Percentiles rank a stretch among this genome's conserved stretches.
Conservation (phyloP, 2,113 vertebrate species). For the Acanthisitta chloris region DNA sequence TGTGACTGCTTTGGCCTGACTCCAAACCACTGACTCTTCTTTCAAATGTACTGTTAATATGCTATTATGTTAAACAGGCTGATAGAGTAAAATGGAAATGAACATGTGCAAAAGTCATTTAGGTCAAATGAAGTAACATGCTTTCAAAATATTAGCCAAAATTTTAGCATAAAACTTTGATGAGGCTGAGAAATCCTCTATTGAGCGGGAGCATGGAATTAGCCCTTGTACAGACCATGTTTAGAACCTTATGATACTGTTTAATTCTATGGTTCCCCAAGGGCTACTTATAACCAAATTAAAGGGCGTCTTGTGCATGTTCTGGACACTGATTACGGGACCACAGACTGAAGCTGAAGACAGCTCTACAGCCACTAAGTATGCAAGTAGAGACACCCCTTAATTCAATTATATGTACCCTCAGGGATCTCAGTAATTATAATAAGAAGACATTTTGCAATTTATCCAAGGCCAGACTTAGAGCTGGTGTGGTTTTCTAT, state of each 20-base stretch:
- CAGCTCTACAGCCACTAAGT: slow-evolving; percentile 51
- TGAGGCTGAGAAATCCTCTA: slow-evolving; percentile 56
- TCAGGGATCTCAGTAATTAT: slow-evolving; percentile 37
- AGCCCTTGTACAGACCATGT: slow-evolving; percentile 12
- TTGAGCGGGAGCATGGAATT: neutral
- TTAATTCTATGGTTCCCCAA: slow-evolving; percentile 54
- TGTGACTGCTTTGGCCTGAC: slow-evolving; percentile 56
- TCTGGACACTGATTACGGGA: slow-evolving; percentile 56
- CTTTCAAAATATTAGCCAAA: slow-evolving; percentile 68
- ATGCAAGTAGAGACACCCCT: slow-evolving; percentile 53
- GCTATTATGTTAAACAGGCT: slow-evolving; percentile 65
- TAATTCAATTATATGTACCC: slow-evolving; percentile 59
- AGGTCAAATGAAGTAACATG: slow-evolving; percentile 64
- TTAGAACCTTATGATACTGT: slow-evolving; percentile 64
- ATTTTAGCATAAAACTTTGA: slow-evolving; percentile 67
- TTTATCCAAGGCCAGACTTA: slow-evolving; percentile 20
- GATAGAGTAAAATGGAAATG: slow-evolving; percentile 57
- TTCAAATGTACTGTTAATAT: slow-evolving; percentile 62
- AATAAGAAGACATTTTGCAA: slow-evolving; percentile 27
- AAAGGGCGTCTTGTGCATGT: slow-evolving; percentile 53
- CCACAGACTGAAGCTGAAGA: slow-evolving; percentile 60
- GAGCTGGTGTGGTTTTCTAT: neutral
- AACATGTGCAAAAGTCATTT: slow-evolving; percentile 66
- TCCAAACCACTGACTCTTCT: slow-evolving; percentile 64
- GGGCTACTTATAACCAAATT: slow-evolving; percentile 60